These are phyloP conservation scores for Gnathonemus echidnorhynchus DNA, from an alignment of 2,113 vertebrate species.

Conservation along the genomic window DNA sequence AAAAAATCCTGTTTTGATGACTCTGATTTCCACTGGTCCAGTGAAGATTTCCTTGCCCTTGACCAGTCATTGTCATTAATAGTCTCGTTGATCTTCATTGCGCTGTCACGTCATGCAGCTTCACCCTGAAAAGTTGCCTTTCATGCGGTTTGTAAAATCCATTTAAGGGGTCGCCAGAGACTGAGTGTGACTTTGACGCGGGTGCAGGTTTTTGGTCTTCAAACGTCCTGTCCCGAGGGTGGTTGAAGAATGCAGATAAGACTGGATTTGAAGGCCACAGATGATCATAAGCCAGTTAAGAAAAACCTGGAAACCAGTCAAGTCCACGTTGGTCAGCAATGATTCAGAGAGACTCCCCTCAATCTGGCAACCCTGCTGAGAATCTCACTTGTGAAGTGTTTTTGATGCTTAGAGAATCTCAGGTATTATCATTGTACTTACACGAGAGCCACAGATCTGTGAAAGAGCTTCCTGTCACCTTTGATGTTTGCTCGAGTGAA, in stretches of 20 bases:
- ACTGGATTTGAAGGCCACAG: neutral
- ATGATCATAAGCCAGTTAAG: neutral
- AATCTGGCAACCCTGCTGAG: neutral
- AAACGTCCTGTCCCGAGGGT: neutral
- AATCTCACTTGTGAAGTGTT: neutral
- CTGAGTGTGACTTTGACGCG: neutral
- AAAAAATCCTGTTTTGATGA: neutral
- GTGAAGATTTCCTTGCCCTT: neutral
- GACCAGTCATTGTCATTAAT: neutral
- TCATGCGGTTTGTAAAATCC: neutral
- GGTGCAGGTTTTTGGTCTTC: neutral
- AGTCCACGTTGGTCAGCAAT: neutral
- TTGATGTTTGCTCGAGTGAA: constrained; percentile 9
- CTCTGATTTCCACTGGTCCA: neutral
- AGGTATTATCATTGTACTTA: neutral
- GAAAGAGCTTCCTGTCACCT: neutral
- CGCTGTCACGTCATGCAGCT: neutral
- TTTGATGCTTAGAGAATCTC: neutral
- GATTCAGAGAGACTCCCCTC: neutral
- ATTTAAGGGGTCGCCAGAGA: neutral
- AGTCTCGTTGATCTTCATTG: neutral
- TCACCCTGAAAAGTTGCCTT: neutral
- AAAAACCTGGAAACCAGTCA: neutral
- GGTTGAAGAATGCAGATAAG: neutral
- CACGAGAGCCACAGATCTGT: neutral